A percentile compares a stretch with the other conserved stretches of the same genome.
phyloP scores from a whole-genome alignment of 2,113 vertebrate genomes.

The Brachionichthys hirsutus region DNA sequence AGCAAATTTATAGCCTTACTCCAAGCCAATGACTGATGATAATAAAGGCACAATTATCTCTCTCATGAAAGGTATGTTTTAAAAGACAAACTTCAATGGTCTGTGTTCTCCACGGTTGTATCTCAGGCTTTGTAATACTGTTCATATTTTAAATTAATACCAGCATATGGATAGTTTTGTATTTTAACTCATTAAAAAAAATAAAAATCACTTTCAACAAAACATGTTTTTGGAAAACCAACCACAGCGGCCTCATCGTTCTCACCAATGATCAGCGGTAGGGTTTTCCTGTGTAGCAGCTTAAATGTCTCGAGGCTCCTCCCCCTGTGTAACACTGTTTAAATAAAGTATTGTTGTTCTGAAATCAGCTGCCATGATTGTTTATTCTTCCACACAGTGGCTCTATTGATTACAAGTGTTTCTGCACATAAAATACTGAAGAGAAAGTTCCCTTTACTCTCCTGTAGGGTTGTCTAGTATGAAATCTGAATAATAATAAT shows the following conservation, averaged over 20 bases:
- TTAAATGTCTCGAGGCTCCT: slow-evolving; percentile 79
- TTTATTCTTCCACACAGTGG: not conserved
- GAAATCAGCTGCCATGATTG: not conserved
- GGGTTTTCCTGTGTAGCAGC: slow-evolving; percentile 82
- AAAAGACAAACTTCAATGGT: slow-evolving; percentile 1
- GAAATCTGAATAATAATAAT: too few species aligned
- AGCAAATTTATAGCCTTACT: not conserved
- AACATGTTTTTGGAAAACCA: slow-evolving; percentile 44
- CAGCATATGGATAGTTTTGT: slow-evolving; percentile 55
- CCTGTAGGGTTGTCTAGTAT: too few species aligned
- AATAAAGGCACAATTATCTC: not conserved
- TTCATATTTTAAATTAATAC: slow-evolving; percentile 9
- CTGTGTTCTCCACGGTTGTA: not conserved
- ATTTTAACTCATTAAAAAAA: slow-evolving; percentile 14
- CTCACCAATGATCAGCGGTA: slow-evolving; percentile 47
- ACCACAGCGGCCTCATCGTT: slow-evolving; percentile 35
- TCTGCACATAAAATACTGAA: not conserved
- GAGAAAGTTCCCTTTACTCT: too few species aligned
- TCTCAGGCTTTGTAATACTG: slow-evolving; percentile 22
- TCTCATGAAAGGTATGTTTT: not conserved
- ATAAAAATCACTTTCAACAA: not conserved
- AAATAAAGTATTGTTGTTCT: slow-evolving; percentile 97
- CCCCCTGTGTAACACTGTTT: slow-evolving; percentile 88
- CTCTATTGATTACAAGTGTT: not conserved
- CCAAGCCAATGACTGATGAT: not conserved